These are phyloP conservation scores for Triplophysa dalaica DNA, from an alignment of 2,113 vertebrate genomes.

Conservation along the genomic window DNA sequence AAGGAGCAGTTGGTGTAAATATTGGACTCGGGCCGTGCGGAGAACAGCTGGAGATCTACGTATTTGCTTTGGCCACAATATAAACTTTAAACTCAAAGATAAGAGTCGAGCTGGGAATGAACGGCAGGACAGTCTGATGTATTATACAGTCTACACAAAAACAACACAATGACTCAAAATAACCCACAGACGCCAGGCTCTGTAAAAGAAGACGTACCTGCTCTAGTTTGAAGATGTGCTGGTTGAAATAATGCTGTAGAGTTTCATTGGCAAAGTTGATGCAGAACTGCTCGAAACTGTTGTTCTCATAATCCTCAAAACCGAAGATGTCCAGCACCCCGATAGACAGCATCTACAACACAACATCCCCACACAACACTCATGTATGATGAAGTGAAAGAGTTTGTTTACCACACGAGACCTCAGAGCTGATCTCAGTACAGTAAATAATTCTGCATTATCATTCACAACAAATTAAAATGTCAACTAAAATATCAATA, in stretches of 20 bases:
- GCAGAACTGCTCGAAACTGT: constrained; percentile 97
- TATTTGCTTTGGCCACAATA: constrained; percentile 61
- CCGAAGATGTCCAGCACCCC: constrained; percentile 97
- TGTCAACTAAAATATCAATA: background rate
- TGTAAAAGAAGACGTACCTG: constrained; percentile 72
- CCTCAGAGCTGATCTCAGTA: background rate
- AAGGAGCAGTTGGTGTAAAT: constrained; percentile 35
- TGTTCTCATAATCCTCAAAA: constrained; percentile 97
- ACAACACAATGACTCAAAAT: no score
- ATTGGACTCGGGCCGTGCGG: constrained; percentile 32
- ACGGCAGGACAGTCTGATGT: no score
- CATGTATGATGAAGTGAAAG: background rate
- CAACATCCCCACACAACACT: no score
- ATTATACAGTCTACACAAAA: no score
- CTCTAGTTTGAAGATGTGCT: constrained; percentile 94
- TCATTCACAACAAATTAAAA: background rate
- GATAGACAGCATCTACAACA: constrained; percentile 87
- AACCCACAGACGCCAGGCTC: no score
- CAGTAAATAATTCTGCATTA: background rate
- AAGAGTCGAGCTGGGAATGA: constrained; percentile 51
- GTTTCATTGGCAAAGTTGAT: constrained; percentile 97
- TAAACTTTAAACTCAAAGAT: constrained; percentile 61
- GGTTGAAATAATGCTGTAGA: constrained; percentile 96
- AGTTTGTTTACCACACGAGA: background rate
- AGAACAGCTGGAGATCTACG: constrained; percentile 37